Conservation (phyloP, 2,797 vertebrate species). For the Crocodylus rhombifer region DNA sequence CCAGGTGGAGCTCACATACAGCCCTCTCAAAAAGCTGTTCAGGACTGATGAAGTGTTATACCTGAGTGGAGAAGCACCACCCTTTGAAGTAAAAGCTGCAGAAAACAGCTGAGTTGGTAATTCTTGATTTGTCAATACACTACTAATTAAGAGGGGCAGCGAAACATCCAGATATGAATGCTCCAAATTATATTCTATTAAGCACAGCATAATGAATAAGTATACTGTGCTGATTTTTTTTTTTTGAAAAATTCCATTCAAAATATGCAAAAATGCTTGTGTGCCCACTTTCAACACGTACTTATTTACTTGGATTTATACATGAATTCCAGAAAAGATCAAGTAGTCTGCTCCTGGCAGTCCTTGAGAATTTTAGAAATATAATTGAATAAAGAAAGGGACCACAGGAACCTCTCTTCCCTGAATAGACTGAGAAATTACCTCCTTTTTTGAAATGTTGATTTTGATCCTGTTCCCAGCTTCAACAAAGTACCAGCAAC, state of each 20-base stretch:
- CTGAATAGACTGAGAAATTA: background rate
- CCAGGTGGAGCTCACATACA: too few species aligned
- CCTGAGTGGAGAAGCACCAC: too few species aligned
- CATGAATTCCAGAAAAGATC: slow-evolving; percentile 46
- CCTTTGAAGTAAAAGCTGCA: too few species aligned
- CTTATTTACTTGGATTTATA: slow-evolving; percentile 51
- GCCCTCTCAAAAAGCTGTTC: too few species aligned
- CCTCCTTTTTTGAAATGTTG: background rate
- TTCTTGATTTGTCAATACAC: too few species aligned
- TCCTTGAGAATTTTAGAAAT: background rate
- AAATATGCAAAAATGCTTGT: slow-evolving; percentile 60
- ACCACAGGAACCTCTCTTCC: background rate
- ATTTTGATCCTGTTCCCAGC: background rate
- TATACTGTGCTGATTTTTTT: too few species aligned
- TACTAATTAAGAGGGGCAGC: too few species aligned
- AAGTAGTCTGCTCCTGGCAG: slow-evolving; percentile 4
- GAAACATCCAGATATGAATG: too few species aligned
- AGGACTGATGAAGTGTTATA: too few species aligned
- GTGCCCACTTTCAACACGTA: slow-evolving; percentile 61
- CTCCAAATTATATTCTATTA: too few species aligned
- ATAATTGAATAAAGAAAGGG: background rate
- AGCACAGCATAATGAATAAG: too few species aligned
- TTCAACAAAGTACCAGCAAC: slow-evolving; percentile 1
- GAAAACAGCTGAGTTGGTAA: too few species aligned
- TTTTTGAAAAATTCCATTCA: background rate